Percentiles rank a stretch among this genome's conserved stretches.
Evolutionary conservation across 1,140 invertebrate species (phyloP).

Genomic region (Teleopsis dalmanni): DNA sequence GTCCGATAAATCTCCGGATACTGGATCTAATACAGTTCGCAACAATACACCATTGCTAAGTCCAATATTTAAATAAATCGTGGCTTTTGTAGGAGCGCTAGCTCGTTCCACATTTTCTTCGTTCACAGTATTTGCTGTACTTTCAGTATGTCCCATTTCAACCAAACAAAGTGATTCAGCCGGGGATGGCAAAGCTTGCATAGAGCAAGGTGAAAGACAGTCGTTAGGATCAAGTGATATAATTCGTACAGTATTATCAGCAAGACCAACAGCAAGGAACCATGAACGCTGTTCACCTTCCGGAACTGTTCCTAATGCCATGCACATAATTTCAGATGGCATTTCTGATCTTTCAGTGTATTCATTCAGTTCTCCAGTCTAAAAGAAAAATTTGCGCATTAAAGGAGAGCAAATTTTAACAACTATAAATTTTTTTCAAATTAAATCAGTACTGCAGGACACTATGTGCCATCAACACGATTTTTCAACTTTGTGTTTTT

Average conservation of each 20-base stretch:
- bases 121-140: slow-evolving; percentile 28
- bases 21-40: slow-evolving; percentile 90
- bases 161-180: slow-evolving; percentile 96
- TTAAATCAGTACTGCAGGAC: slow-evolving; percentile 44
- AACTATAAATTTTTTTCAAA: neutral
- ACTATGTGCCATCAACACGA: slow-evolving; percentile 43
- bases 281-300: slow-evolving; percentile 90
- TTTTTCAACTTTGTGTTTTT: slow-evolving; percentile 43
- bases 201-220: slow-evolving; percentile 85
- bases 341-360: slow-evolving; percentile 96
- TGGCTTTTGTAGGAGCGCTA: slow-evolving; percentile 50
- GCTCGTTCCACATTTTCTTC: slow-evolving; percentile 46
- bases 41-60: slow-evolving; percentile 94
- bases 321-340: slow-evolving; percentile 94
- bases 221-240: slow-evolving; percentile 94
- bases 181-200: slow-evolving; percentile 93
- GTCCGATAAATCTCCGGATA: slow-evolving; percentile 94
- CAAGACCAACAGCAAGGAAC: slow-evolving; percentile 93
- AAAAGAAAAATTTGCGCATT: slow-evolving; percentile 23
- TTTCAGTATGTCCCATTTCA: slow-evolving; percentile 64
- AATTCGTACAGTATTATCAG: slow-evolving; percentile 95
- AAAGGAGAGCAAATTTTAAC: slow-evolving; percentile 10
- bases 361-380: slow-evolving; percentile 97
- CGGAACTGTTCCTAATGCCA: slow-evolving; percentile 94
- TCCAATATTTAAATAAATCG: slow-evolving; percentile 95